Evolutionary conservation across 1,140 invertebrate species (phyloP).

Genomic region (Lasioglossum baleicum): DNA sequence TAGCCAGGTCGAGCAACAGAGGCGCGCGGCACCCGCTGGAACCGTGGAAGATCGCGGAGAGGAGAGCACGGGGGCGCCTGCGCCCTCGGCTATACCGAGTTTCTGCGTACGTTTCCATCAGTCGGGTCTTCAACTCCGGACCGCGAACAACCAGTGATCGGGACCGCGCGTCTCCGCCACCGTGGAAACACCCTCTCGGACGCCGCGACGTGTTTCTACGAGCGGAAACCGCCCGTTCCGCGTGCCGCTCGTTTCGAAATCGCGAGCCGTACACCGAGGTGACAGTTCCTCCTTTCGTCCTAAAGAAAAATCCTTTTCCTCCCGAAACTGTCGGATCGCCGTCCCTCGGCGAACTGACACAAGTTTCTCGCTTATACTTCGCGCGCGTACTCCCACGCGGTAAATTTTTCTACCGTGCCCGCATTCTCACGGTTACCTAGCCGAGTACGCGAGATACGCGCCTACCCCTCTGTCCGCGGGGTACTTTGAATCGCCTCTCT

Average conservation of each 20-base stretch:
- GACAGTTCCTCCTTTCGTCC: no score
- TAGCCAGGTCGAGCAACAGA: conserved; percentile 38
- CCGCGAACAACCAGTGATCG: conserved; percentile 69
- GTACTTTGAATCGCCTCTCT: no score
- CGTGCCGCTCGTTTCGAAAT: neutral
- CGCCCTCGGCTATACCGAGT: conserved; percentile 68
- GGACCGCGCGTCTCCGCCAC: conserved; percentile 46
- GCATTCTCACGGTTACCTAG: no score
- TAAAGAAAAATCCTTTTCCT: no score
- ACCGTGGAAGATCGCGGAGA: conserved; percentile 49
- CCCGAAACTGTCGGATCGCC: no score
- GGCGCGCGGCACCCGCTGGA: conserved; percentile 30
- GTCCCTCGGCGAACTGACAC: no score
- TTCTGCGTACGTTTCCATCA: conserved; percentile 71
- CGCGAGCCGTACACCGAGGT: no score
- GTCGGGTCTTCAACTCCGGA: conserved; percentile 77
- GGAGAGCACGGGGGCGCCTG: conserved; percentile 66
- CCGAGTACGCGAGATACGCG: no score
- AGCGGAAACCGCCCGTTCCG: conserved; percentile 1
- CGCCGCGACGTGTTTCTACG: conserved; percentile 17
- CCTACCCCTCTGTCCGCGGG: no score
- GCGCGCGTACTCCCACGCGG: no score
- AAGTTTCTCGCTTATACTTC: no score
- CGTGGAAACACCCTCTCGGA: conserved; percentile 43
- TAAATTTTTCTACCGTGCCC: no score